These are phyloP conservation scores for Solenopsis invicta DNA, from an alignment of 1,140 invertebrate genomes.

Conservation along the genomic window DNA sequence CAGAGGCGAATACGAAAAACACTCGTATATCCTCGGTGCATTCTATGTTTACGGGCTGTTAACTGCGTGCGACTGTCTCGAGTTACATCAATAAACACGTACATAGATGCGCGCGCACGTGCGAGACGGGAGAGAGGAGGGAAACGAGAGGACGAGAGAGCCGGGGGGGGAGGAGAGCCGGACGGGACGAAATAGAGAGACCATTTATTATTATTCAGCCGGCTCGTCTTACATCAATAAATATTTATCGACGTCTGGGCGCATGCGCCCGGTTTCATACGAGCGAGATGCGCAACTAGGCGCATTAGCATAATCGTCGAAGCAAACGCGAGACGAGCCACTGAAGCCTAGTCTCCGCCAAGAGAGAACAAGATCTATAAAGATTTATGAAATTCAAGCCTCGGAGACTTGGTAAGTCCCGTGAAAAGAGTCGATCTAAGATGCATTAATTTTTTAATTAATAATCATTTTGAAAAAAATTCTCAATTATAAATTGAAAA, in stretches of 20 bases:
- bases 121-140: constrained; percentile 24
- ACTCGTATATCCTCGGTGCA: constrained; percentile 76
- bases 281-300: constrained; percentile 60
- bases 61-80: constrained; percentile 79
- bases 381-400: constrained; percentile 18
- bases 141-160: background rate
- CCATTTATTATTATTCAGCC: constrained; percentile 74
- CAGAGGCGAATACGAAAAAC: constrained; percentile 76
- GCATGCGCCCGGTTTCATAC: constrained; percentile 49
- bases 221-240: constrained; percentile 77
- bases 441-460: background rate
- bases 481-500: background rate
- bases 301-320: constrained; percentile 72
- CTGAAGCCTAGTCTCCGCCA: background rate
- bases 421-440: background rate
- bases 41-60: constrained; percentile 78
- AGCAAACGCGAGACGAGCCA: constrained; percentile 39
- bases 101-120: constrained; percentile 78
- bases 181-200: constrained; percentile 51
- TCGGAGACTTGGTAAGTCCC: background rate
- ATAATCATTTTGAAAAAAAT: background rate
- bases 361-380: background rate
- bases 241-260: constrained; percentile 77
- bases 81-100: constrained; percentile 80
- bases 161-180: background rate